Base-by-base conservation (phyloP, 2,113 vertebrate species). In the Cygnus atratus region DNA sequence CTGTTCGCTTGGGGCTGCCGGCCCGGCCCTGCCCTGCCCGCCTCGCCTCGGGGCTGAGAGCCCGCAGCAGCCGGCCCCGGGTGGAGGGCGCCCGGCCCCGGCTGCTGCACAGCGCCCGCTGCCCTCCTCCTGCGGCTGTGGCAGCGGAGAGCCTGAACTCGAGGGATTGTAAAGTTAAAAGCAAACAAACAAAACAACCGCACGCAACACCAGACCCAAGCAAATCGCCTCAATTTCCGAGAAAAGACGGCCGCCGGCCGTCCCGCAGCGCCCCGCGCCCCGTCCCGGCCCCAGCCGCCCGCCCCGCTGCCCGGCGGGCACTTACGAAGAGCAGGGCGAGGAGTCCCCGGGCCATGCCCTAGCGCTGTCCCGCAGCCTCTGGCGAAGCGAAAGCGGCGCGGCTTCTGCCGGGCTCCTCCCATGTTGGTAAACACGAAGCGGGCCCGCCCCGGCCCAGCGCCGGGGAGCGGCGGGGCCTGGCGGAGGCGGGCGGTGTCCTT, bases 401-500 rank as follows among this genome's bases (percentile, higher is more conserved):
- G 78, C 92, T 90, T 76, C 75, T 6, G 5, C 11, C 21, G 44
- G 63, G 78, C 92, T 90, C 84, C 75, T 91, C 95, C 95, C 75
- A 58, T 62, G 78, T 25, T 57, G n/a, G 57, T 46, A 46, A 21
- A 26, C 80, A 33, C 46, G 20, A 48, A 10, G 46, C 46, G 46
- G 46, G 21, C 22, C 65, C 52, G 37, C 17, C 37, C 13, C 8
- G 12, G 37, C 13, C 2, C 43, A 9, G n/a, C 22, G 3, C 24
- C 9, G 20, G 14, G 37, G 10, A 5, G 8, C 8, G 26, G 46
- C 11, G 46, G 46, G 31, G 19, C 63, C 3, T 5, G 13, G 11
- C 5, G 3, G 5, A 1, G 24, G 31, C 8, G 5, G 2, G 62
- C 0, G 31, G 9, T 18, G 57, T 5, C 0, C 8, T 7, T 13